Evolutionary conservation across 1,140 invertebrate species (phyloP), one percentile per base, ranked within the genome.

Genomic region (Physella acuta): DNA sequence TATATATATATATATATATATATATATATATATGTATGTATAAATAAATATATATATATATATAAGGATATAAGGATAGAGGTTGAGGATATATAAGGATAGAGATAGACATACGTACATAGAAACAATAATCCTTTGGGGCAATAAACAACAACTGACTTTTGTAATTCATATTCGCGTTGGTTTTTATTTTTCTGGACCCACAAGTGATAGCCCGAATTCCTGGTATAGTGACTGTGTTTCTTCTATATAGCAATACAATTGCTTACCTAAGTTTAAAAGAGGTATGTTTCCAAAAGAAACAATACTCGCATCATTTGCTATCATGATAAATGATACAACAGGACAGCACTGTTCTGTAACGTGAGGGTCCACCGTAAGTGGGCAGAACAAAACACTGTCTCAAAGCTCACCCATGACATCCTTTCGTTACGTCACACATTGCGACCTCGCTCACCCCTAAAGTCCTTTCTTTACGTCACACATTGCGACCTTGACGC

Each of bases 131-230:
- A 5, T 16, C 16, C 8, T 5, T 55, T 55, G 16, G 26, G 24
- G 26, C 53, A 55, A 8, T 16, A 5, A 8, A 55, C 16, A 16
- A 55, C 11, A 20, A 55, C 5, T 26, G 11, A 20, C 53, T 16
- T 24, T 8, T 11, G 24, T 8, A 24, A 44, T 20, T 20, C 5
- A 26, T n/a, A n/a, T n/a, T n/a, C n/a, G 26, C 8, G 53, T 8
- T 55, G 49, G 11, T 26, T 55, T 20, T 20, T 8, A 55, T 26
- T 20, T 55, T 26, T 55, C 69, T 53, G 34, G 26, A 5, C 24
- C 44, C 68, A 71, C 69, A 37, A 36, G 20, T 60, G 37, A n/a
- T 36, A 69, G 61, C 62, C 1, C 24, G 28, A 62, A 8, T 44
- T 20, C 20, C 39, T 20, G 8, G 39, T 20, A 44, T 44, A 11